Evolutionary conservation across 64 coral and sea anemone species (phyloP).

Genomic region (Platygyra sinensis): DNA sequence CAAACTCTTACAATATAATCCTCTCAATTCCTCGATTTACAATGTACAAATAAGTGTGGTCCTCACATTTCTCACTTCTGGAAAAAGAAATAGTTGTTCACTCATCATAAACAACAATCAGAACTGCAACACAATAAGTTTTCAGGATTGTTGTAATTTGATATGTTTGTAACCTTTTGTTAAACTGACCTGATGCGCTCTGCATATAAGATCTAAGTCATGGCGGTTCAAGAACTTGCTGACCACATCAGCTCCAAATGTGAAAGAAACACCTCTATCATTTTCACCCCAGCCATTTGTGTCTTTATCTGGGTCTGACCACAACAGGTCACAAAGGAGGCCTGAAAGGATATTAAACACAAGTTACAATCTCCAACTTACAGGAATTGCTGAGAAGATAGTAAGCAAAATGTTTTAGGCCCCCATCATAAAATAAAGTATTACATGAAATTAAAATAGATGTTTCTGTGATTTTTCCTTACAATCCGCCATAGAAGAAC

Average conservation of each 20-base stretch:
- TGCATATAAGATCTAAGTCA: constrained; percentile 97
- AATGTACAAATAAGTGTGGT: no score
- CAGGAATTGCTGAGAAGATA: no score
- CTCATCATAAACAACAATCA: no score
- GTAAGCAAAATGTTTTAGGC: no score
- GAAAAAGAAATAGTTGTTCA: no score
- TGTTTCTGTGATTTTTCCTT: neutral
- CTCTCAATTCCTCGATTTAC: no score
- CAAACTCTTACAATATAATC: no score
- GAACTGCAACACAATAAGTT: no score
- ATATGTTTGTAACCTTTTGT: neutral
- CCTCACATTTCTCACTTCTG: no score
- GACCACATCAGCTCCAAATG: constrained; percentile 97
- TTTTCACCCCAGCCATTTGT: constrained; percentile 98
- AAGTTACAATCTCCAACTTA: neutral
- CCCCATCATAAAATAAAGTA: no score
- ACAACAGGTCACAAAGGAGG: constrained; percentile 91
- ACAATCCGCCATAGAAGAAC: no score
- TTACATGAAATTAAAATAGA: neutral
- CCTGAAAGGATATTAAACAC: constrained; percentile 36
- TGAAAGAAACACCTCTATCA: constrained; percentile 96
- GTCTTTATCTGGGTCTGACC: constrained; percentile 98
- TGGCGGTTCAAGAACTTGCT: constrained; percentile 98
- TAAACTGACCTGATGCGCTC: constrained; percentile 91
- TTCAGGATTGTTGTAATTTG: no score